Percentiles rank a stretch among this genome's conserved stretches.
phyloP scores from a whole-genome alignment of 2,888 invertebrate species.

The Punctoribates punctum region DNA sequence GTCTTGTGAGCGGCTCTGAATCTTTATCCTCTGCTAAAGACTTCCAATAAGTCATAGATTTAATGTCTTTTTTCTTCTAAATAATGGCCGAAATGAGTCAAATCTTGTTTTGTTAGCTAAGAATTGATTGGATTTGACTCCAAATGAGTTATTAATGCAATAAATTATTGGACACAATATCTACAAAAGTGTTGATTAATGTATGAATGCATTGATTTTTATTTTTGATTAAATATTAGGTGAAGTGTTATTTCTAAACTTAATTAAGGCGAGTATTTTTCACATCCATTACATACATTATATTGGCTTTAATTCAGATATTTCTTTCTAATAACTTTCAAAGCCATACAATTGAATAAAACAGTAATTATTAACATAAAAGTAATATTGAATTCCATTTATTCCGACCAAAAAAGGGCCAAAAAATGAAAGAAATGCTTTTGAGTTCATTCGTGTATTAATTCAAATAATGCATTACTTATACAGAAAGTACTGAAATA shows the following conservation, averaged over 20 bases:
- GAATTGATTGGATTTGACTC: too few relatives aligned
- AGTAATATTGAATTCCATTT: too few relatives aligned
- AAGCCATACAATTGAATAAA: neutral
- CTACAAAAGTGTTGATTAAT: conserved; percentile 1
- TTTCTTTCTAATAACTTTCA: neutral
- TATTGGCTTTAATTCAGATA: too few relatives aligned
- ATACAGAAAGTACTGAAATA: too few relatives aligned
- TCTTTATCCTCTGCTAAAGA: too few relatives aligned
- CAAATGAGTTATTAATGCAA: too few relatives aligned
- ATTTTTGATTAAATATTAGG: neutral
- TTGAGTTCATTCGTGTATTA: conserved; percentile 7
- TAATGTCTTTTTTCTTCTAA: too few relatives aligned
- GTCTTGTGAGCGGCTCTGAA: too few relatives aligned
- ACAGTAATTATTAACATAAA: neutral
- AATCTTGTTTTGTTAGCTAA: too few relatives aligned
- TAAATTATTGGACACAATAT: neutral
- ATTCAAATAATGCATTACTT: conserved; percentile 1
- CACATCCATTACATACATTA: neutral
- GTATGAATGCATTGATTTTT: neutral
- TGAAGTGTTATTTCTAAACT: conserved; percentile 3
- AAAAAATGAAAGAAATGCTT: neutral
- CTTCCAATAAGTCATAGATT: too few relatives aligned
- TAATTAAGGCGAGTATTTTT: conserved; percentile 27
- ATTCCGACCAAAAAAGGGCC: too few relatives aligned
- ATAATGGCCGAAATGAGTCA: too few relatives aligned